These are phyloP conservation scores for Brachynemurus nebulosus DNA, from an alignment of 2,888 invertebrate species.

Conservation along the genomic window DNA sequence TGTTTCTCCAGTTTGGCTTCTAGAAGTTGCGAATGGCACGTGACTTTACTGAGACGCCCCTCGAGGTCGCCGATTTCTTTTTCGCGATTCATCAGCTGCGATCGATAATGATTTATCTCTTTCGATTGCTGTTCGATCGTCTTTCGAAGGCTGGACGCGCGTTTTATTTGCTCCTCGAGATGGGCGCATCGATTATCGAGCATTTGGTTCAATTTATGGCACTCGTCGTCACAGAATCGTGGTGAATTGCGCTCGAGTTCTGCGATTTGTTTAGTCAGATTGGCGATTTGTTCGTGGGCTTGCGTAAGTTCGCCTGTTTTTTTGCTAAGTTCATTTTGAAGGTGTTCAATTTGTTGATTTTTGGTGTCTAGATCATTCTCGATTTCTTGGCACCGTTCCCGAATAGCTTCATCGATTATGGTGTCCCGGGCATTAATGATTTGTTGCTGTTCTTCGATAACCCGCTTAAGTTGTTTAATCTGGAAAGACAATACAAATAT, in stretches of 20 bases:
- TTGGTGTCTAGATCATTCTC: neutral
- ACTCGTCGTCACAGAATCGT: too few species aligned
- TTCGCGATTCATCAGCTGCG: neutral
- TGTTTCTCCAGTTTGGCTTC: neutral
- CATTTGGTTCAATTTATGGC: slow-evolving; percentile 7
- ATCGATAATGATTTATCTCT: neutral
- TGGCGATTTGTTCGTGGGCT: too few species aligned
- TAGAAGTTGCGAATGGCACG: neutral
- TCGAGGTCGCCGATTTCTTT: neutral
- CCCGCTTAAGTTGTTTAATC: too few species aligned
- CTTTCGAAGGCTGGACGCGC: neutral
- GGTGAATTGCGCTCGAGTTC: too few species aligned
- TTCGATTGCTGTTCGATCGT: neutral
- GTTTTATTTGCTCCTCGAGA: slow-evolving; percentile 15
- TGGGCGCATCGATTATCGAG: slow-evolving; percentile 16
- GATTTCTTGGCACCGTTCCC: too few species aligned
- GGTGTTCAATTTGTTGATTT: neutral
- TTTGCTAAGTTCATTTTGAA: neutral
- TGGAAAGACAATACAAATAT: too few species aligned
- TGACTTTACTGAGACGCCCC: neutral
- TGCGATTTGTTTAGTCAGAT: too few species aligned
- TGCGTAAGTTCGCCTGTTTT: too few species aligned
- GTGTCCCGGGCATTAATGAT: too few species aligned
- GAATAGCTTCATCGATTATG: too few species aligned
- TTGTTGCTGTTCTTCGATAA: too few species aligned